Conservation (phyloP, 2,797 vertebrate species). For the Naso thynnoides region DNA sequence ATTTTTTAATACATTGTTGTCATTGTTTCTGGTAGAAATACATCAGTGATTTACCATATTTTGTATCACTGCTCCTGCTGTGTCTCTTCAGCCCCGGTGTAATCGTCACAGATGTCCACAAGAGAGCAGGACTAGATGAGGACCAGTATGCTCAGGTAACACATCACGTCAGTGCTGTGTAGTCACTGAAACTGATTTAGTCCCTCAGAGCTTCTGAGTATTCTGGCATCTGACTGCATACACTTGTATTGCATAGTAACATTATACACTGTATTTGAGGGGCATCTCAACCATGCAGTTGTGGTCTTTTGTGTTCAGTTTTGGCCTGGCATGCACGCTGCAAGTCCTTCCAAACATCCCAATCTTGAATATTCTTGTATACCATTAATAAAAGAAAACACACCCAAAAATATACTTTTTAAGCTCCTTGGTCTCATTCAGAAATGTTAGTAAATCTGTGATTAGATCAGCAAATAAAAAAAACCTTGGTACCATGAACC, state of each 20-base stretch:
- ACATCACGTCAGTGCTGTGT: background rate
- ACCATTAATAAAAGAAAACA: background rate
- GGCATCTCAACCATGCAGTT: background rate
- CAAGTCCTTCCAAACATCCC: background rate
- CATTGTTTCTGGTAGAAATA: background rate
- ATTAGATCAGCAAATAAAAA: too few relatives aligned
- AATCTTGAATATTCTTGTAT: background rate
- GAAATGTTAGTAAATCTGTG: too few relatives aligned
- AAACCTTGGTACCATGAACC: too few relatives aligned
- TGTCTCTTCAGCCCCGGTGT: slow-evolving; percentile 84
- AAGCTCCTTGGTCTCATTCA: too few relatives aligned
- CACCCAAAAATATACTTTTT: background rate
- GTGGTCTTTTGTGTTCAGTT: background rate
- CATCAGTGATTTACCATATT: background rate
- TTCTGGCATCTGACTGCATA: background rate
- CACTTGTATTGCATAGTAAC: background rate
- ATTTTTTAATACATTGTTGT: background rate
- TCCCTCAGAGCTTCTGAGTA: background rate
- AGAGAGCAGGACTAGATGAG: slow-evolving; percentile 86
- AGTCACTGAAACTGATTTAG: background rate
- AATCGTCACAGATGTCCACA: slow-evolving; percentile 88
- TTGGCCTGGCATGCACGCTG: background rate
- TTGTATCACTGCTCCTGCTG: background rate
- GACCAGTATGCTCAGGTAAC: slow-evolving; percentile 86
- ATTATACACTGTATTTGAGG: background rate